Evolutionary conservation across 1,140 invertebrate genomes (phyloP), one percentile per base, ranked within the genome.

Genomic region (Aporrectodea caliginosa): DNA sequence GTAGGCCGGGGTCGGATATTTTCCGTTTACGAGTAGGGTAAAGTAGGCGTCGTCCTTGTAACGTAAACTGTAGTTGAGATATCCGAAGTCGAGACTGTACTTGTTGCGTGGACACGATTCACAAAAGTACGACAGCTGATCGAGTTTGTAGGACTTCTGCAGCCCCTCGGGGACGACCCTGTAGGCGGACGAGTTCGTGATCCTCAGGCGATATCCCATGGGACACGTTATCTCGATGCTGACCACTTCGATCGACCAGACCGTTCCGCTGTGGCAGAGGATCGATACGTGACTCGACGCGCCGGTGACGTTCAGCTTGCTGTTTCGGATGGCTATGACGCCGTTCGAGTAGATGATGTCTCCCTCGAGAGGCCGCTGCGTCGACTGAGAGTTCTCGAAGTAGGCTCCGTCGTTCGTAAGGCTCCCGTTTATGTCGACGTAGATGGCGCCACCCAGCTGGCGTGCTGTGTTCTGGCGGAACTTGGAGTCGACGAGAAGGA

Each of bases 81-180:
- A n/a, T n/a, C n/a, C n/a, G n/a, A n/a, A n/a, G n/a, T n/a, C n/a
- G n/a, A n/a, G n/a, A n/a, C n/a, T n/a, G 77, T 78, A 78, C 22
- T 73, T 71, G 77, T 72, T 35, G 16, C 77, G 77, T 6, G 68
- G 69, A 29, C 77, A 78, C 14, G 69, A 72, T 70, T 78, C 77
- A 35, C 77, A 78, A 33, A 78, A 78, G 70, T 78, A 78, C 32
- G 77, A 78, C 77, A 78, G 31, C 70, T 78, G 77, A 6, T 78
- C 77, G 16, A 78, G 77, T 70, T 33, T 32, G 69, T 73, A 72
- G 32, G 77, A 71, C 16, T 70, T 69, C 69, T 78, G 71, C 77
- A 78, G 70, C n/a, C 77, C 77, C 0, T 32, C n/a, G 1, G 16
- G 0, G 14, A 75, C 1, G 6, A 78, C 35, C 22, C 1, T 6